phyloP scores from a whole-genome alignment of 1,140 invertebrate genomes.

The Caenorhabditis latens region DNA sequence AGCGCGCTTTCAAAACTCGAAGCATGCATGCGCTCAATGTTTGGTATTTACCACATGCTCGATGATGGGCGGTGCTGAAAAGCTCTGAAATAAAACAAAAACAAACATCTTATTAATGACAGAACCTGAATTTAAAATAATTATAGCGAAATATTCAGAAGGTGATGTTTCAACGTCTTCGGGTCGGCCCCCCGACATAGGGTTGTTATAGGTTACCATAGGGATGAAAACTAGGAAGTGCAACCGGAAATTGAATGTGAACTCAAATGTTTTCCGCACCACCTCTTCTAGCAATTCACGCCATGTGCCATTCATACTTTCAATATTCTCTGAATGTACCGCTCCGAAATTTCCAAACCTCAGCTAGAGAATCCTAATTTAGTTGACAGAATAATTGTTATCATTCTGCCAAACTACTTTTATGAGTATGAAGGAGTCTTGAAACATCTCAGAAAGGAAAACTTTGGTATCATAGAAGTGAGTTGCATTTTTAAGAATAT shows the following conservation, averaged over 20 bases:
- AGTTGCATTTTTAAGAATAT: neutral
- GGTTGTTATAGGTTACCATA: neutral
- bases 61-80: too few relatives aligned
- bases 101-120: too few relatives aligned
- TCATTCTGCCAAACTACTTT: constrained; percentile 43
- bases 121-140: too few relatives aligned
- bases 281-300: neutral
- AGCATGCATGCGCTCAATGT: neutral
- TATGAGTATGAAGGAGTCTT: constrained; percentile 29
- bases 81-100: too few relatives aligned
- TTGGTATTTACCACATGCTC: neutral
- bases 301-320: neutral
- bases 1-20: neutral
- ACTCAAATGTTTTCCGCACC: neutral
- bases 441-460: neutral
- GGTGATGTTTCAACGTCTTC: too few relatives aligned
- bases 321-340: neutral
- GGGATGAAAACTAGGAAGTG: neutral
- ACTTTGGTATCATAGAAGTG: constrained; percentile 18
- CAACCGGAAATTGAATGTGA: constrained; percentile 8
- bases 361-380: constrained; percentile 20
- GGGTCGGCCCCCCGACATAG: too few relatives aligned
- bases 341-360: constrained; percentile 15
- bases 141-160: too few relatives aligned
- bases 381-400: constrained; percentile 6